Percentiles rank a stretch among this genome's conserved stretches.
phyloP scores from a whole-genome alignment of 2,888 invertebrate species.

The Cerastis rubricosa region DNA sequence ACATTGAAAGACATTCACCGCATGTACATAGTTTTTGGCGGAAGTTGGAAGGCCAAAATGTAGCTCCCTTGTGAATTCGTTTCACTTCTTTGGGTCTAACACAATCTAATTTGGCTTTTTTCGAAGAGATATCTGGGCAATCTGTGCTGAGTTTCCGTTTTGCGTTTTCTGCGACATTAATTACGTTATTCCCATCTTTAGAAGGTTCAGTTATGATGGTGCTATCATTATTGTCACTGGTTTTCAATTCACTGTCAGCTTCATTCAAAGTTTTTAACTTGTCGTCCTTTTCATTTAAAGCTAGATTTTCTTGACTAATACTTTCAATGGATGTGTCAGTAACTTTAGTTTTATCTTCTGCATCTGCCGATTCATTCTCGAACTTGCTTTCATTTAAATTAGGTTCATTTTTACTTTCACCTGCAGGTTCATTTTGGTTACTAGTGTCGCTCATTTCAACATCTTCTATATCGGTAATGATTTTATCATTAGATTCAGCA shows the following conservation, averaged over 20 bases:
- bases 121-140: conserved; percentile 66
- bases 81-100: conserved; percentile 78
- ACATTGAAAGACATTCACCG: conserved; percentile 92
- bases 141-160: conserved; percentile 80
- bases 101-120: conserved; percentile 81
- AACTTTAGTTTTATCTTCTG: conserved; percentile 21
- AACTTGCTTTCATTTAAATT: conserved; percentile 22
- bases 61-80: conserved; percentile 89
- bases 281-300: conserved; percentile 26
- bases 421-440: conserved; percentile 12
- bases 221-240: conserved; percentile 20
- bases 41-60: conserved; percentile 95
- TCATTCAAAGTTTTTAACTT: conserved; percentile 6
- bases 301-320: conserved; percentile 30
- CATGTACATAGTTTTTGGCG: conserved; percentile 94
- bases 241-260: conserved; percentile 32
- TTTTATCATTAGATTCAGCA: conserved; percentile 17
- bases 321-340: conserved; percentile 27
- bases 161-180: conserved; percentile 40
- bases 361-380: conserved; percentile 11
- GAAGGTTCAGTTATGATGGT: conserved; percentile 36
- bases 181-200: conserved; percentile 39
- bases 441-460: conserved; percentile 37
- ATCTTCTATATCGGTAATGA: conserved; percentile 22
- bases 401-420: conserved; percentile 26